Percentiles rank a stretch among this genome's conserved stretches.
These are phyloP conservation scores for Microplitis deprimator DNA, from an alignment of 2,888 invertebrate genomes.

Conservation along the genomic window DNA sequence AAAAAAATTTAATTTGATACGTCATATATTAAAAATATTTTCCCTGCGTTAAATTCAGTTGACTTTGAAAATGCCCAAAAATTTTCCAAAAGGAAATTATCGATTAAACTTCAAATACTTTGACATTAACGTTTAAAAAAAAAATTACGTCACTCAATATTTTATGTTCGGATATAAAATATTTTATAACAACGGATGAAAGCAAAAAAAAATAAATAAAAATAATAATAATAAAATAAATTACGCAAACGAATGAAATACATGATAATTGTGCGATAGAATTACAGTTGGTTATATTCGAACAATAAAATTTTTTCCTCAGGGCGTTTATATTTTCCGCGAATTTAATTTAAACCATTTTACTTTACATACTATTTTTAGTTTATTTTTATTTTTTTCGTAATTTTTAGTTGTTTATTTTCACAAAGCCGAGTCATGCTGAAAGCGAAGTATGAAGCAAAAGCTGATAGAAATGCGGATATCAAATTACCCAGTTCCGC, in stretches of 20 bases:
- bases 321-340: background rate
- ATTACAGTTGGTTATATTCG: background rate
- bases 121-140: too few relatives aligned
- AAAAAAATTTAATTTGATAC: too few relatives aligned
- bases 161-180: too few relatives aligned
- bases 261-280: background rate
- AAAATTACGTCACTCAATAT: too few relatives aligned
- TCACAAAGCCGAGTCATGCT: background rate
- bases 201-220: too few relatives aligned
- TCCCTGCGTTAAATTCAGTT: too few relatives aligned
- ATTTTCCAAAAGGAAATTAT: too few relatives aligned
- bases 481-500: slow-evolving; percentile 27
- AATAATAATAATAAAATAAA: background rate
- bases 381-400: background rate
- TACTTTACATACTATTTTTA: background rate
- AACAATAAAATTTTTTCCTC: background rate
- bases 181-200: too few relatives aligned
- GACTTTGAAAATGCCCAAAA: too few relatives aligned
- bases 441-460: background rate
- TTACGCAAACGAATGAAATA: background rate
- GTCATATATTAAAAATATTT: too few relatives aligned
- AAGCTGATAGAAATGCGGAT: slow-evolving; percentile 28
- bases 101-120: too few relatives aligned
- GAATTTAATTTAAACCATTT: background rate
- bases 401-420: slow-evolving; percentile 9